Base-by-base conservation (phyloP, 2,797 vertebrate genomes). In the Artibeus lituratus region DNA sequence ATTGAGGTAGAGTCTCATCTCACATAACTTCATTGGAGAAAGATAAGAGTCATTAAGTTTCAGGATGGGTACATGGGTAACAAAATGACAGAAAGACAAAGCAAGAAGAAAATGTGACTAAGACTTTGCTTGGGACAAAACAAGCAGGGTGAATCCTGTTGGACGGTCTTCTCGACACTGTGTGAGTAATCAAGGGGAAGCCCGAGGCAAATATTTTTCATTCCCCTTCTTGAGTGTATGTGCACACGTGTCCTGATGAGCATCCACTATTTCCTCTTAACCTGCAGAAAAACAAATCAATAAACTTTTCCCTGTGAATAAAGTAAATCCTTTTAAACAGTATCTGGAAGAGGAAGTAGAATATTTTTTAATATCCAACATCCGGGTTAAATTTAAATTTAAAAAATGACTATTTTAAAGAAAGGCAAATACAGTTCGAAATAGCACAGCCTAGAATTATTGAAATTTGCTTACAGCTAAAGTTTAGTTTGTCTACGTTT, bases 1-100 rank as follows among this genome's bases (percentile, higher is more conserved):
- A 97, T 94, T 95, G 94, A 94, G 73, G 87, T 87, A 80, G 49
- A 85, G 57, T 94, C 16, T 95, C 88, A 96, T 90, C 59, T 96
- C 94, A 89, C 88, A 87, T 94, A 95, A 94, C 55, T 96, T 97
- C 92, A 96, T 86, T 91, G 74, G 70, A 89, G 90, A 94, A 96
- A 94, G 85, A 93, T 86, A 93, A 96, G 84, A 32, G 47, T 94
- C 78, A 95, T 95, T 97, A 94, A 91, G 89, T 94, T 96, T 98
- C 73, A 84, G 49, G 42, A 87, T 73, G 19, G 12, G 59, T 80
- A 11, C 70, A 26, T 83, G 44, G 44, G 86, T 86, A 97, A 44
- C 11, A 57, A 65, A 74, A 51, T n/a, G 49, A 37, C 35, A 78
- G 90, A 82, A 93, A 92, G 19, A 57, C 21, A 70, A 8, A 11